Evolutionary conservation across 2,888 invertebrate genomes (phyloP), one percentile per base, ranked within the genome.

Genomic region (Trachelus iudaicus): DNA sequence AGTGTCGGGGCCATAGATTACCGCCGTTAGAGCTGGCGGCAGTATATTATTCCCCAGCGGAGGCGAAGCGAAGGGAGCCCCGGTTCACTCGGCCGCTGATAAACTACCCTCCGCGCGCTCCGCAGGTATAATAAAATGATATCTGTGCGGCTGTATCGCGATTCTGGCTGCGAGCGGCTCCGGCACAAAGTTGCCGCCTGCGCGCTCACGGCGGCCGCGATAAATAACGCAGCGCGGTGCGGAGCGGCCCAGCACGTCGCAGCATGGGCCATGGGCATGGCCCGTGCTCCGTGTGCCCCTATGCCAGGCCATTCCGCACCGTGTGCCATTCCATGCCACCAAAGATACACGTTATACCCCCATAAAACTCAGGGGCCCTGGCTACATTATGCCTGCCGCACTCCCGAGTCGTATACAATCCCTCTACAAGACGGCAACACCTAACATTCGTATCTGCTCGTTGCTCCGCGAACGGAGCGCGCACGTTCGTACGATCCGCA

Each of bases 51-150:
- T 85, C 82, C 84, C 80, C 73, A 81, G 83, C 84, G 84, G 76
- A 77, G 79, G 69, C 69, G 73, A 73, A 56, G 74, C 56, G 78
- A 77, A 69, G 74, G 23, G 30, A 33, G 79, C 71, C 79, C 77
- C 75, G 79, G 81, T 80, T 83, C 84, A 81, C 86, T 83, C 82
- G 82, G 82, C 82, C 80, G 85, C 84, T 86, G 89, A 89, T 89
- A 89, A 89, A 89, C 87, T 86, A 86, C 86, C 87, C 84, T 86
- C 84, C 82, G 81, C 79, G 81, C 81, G 83, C 83, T 84, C 82
- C 82, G 78, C 83, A 83, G 88, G 86, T 88, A 89, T 89, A 89
- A 90, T 89, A 90, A 89, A 89, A 89, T 89, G 87, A 89, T 90
- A 89, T 89, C 89, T 87, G 85, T 80, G 79, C 82, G 85, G 81